Conservation (phyloP, 1,140 invertebrate species). For the Drosophila azteca region DNA sequence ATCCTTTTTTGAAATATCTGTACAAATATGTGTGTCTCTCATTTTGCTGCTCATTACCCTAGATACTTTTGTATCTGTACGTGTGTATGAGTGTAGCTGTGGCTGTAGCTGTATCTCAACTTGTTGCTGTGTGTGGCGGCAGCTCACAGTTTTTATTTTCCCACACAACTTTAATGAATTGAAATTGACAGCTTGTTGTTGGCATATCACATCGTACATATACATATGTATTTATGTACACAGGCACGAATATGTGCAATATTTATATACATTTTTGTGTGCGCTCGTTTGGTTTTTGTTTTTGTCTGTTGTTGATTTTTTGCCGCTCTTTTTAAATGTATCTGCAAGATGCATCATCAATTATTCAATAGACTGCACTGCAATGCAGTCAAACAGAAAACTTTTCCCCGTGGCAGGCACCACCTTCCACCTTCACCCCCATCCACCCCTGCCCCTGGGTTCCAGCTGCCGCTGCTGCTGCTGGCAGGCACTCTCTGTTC, state of each 20-base stretch:
- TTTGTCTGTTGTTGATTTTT: neutral
- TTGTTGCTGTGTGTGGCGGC: conserved; percentile 49
- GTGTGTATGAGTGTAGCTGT: too few relatives aligned
- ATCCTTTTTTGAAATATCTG: conserved; percentile 9
- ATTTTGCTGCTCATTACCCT: conserved; percentile 62
- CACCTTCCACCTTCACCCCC: neutral
- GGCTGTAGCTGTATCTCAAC: conserved; percentile 40
- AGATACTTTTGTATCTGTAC: conserved; percentile 52
- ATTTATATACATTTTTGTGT: conserved; percentile 28
- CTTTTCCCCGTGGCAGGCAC: conserved; percentile 19
- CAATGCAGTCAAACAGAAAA: conserved; percentile 57
- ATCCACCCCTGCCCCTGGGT: neutral
- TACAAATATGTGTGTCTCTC: neutral
- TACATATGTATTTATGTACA: too few relatives aligned
- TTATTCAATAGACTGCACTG: conserved; percentile 65
- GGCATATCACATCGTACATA: conserved; percentile 16
- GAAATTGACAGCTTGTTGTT: conserved; percentile 57
- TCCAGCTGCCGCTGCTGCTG: neutral
- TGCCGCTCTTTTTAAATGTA: conserved; percentile 40
- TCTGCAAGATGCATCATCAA: conserved; percentile 66
- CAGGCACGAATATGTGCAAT: neutral
- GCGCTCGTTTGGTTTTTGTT: neutral
- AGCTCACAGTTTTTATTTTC: conserved; percentile 6
- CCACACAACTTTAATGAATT: conserved; percentile 54
- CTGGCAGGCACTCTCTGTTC: neutral